Percentiles rank a stretch among this genome's conserved stretches.
Evolutionary conservation across 2,888 invertebrate genomes (phyloP).

Genomic region (Scrobipalpa costella): DNA sequence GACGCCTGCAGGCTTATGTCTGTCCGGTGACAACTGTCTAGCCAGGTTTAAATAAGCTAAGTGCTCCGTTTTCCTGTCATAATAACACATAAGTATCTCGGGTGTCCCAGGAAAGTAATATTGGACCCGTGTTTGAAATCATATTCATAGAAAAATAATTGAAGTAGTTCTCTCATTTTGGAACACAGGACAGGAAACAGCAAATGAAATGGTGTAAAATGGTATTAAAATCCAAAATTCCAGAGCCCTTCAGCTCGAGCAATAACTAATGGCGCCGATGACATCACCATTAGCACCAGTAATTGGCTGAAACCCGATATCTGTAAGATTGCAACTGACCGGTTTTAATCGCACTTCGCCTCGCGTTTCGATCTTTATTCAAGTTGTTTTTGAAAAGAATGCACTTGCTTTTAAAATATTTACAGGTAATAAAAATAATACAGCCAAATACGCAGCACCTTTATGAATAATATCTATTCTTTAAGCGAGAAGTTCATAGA

Average conservation of each 20-base stretch:
- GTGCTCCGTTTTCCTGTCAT: neutral
- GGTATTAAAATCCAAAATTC: neutral
- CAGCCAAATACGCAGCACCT: too few species aligned
- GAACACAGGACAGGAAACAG: neutral
- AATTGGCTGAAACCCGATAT: constrained; percentile 23
- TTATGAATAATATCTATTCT: too few species aligned
- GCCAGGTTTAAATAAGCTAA: neutral
- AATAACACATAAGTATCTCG: neutral
- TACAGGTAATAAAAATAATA: too few species aligned
- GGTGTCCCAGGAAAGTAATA: neutral
- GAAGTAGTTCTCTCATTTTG: neutral
- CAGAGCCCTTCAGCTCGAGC: neutral
- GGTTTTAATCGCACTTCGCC: constrained; percentile 24
- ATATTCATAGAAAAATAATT: neutral
- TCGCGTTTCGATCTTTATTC: constrained; percentile 7
- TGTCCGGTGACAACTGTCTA: neutral
- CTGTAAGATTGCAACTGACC: constrained; percentile 30
- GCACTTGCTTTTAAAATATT: neutral
- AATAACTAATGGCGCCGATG: constrained; percentile 10
- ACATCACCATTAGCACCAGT: constrained; percentile 17
- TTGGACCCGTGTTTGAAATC: neutral
- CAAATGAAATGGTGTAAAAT: neutral
- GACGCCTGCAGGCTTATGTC: constrained; percentile 6
- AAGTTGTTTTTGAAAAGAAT: constrained; percentile 21
- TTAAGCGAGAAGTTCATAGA: neutral